Evolutionary conservation across 2,113 vertebrate species (phyloP).

Genomic region (Grammomys surdaster): DNA sequence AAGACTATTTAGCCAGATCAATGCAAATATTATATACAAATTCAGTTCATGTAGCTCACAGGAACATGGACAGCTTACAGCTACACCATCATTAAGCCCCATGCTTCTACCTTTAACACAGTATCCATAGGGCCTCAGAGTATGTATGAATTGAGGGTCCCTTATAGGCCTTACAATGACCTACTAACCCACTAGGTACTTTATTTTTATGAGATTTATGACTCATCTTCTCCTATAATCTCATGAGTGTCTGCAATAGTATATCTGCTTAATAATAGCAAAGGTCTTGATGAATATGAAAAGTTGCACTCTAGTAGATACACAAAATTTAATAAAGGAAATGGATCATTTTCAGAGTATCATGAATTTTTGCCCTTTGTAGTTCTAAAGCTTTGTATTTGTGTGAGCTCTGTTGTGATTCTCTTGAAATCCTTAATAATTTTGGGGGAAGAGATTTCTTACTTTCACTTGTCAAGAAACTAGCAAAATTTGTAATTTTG

Average conservation of each 20-base stretch:
- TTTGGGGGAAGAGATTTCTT: not conserved
- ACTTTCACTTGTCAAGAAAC: not conserved
- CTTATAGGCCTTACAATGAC: not conserved
- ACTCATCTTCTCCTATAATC: not conserved
- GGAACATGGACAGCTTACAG: not conserved
- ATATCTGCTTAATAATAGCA: not conserved
- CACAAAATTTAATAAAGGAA: not conserved
- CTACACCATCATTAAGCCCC: no score
- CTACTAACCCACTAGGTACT: no score
- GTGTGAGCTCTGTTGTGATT: not conserved
- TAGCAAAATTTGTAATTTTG: not conserved
- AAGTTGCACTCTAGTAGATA: not conserved
- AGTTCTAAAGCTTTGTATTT: not conserved
- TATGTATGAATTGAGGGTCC: not conserved
- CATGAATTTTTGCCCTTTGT: no score
- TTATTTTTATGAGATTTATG: not conserved
- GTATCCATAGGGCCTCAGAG: not conserved
- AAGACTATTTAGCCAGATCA: not conserved
- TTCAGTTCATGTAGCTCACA: not conserved
- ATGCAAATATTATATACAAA: not conserved
- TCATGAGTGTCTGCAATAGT: not conserved
- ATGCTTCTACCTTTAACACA: not conserved
- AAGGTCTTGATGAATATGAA: not conserved
- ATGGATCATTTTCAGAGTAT: not conserved
- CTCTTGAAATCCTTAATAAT: not conserved